These are phyloP conservation scores for Siniperca chuatsi DNA, from an alignment of 2,113 vertebrate genomes.

Conservation along the genomic window DNA sequence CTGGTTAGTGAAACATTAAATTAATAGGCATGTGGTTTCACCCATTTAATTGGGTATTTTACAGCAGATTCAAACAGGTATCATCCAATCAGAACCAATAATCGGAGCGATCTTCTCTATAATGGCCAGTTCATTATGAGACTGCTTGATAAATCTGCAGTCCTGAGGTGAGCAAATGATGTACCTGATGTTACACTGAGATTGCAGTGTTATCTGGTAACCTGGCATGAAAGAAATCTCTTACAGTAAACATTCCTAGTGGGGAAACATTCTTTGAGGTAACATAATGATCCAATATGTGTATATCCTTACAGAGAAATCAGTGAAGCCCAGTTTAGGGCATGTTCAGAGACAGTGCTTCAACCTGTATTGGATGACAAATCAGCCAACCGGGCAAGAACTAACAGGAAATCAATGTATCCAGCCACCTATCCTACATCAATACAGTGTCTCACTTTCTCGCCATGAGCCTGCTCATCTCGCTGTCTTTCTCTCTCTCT, in stretches of 20 bases:
- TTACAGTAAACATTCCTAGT: slow-evolving; percentile 36
- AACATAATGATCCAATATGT: slow-evolving; percentile 55
- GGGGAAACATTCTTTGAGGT: slow-evolving; percentile 37
- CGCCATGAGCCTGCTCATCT: slow-evolving; percentile 34
- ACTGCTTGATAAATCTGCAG: not conserved
- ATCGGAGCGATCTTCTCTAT: not conserved
- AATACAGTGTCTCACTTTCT: slow-evolving; percentile 63
- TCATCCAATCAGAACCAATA: not conserved
- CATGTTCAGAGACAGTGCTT: slow-evolving; percentile 48
- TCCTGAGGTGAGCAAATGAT: not conserved
- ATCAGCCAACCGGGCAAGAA: slow-evolving; percentile 61
- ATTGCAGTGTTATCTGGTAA: slow-evolving; percentile 32
- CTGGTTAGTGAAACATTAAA: not conserved
- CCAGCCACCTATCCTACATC: slow-evolving; percentile 68
- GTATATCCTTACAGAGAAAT: slow-evolving; percentile 28
- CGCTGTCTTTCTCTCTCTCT: not conserved
- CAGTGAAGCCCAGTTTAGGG: slow-evolving; percentile 20
- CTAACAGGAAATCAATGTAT: slow-evolving; percentile 77
- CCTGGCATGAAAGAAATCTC: slow-evolving; percentile 14
- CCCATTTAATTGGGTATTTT: not conserved
- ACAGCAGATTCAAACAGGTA: not conserved
- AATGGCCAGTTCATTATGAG: not conserved
- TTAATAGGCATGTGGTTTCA: not conserved
- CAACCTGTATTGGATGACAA: slow-evolving; percentile 72
- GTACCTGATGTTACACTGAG: slow-evolving; percentile 14